Evolutionary conservation across 1,140 invertebrate genomes (phyloP), one percentile per base, ranked within the genome.

Genomic region (Phymastichus coffea): DNA sequence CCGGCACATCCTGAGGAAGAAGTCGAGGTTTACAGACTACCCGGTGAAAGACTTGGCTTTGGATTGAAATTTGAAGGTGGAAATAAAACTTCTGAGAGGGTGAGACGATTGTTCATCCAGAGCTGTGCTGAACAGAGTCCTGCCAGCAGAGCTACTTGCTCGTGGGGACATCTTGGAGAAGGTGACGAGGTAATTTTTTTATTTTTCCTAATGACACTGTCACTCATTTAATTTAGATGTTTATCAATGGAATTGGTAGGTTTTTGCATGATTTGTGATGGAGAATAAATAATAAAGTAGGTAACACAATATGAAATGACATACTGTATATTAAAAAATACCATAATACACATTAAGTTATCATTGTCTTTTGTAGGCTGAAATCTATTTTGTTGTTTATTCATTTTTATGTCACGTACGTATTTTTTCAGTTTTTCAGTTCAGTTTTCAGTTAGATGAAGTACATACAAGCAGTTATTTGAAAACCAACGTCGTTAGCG

Each of bases 61-160:
- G 93, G 93, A 0, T 77, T 97, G 0, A 93, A 94, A 72, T 95
- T 97, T 72, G 93, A 96, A 76, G 93, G 93, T 28, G 93, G 92
- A 3, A 88, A 89, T 4, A 87, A 88, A 62, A 88, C 86, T 20
- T 82, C 82, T 10, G 90, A 93, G 70, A 84, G 85, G 46, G 86
- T 91, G 4, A 76, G 83, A 8, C 83, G 88, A 59, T 81, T 97
- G 17, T 88, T 92, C 49, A 93, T 97, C 51, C 93, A 96, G 70
- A 94, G 91, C 65, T 93, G 94, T 71, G 92, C 92, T 20, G 84
- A 87, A 23, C 89, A 93, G 58, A 94, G 92, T 73, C 94, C 94
- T 8, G 93, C 93, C 7, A 90, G 90, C 44, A 84, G 87, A 63
- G 90, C 87, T 44, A 81, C 80, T 66, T 87, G 87, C 66, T 89